A percentile compares a stretch with the other conserved stretches of the same genome.
Conservation (phyloP, 2,797 vertebrate genomes). For the Phrynocephalus forsythii region DNA sequence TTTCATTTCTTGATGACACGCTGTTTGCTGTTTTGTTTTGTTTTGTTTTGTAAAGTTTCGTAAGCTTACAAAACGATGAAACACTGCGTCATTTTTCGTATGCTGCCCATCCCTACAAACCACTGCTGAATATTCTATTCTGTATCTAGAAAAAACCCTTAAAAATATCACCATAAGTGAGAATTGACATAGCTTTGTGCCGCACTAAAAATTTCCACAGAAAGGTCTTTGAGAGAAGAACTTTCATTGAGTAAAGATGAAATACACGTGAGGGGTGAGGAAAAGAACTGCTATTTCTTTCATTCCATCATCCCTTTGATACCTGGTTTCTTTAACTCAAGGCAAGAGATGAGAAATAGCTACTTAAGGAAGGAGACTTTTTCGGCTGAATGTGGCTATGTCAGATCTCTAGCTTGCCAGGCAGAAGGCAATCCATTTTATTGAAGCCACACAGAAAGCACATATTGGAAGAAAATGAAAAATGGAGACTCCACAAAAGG, state of each 20-base stretch:
- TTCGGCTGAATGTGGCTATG: not conserved
- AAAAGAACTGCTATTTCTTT: not conserved
- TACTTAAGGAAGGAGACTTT: not conserved
- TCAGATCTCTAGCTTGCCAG: slow-evolving; percentile 29
- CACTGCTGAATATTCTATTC: too few species aligned
- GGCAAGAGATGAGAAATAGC: slow-evolving; percentile 31
- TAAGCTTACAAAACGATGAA: too few species aligned
- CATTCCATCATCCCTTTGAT: not conserved
- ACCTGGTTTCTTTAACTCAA: slow-evolving; percentile 5
- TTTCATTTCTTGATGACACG: too few species aligned
- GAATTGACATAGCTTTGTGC: not conserved
- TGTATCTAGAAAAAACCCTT: too few species aligned
- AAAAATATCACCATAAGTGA: too few species aligned
- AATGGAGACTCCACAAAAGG: slow-evolving; percentile 18
- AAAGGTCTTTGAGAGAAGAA: too few species aligned
- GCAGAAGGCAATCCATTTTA: slow-evolving; percentile 34
- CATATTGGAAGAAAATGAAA: slow-evolving; percentile 10
- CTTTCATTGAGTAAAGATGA: not conserved
- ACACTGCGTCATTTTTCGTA: too few species aligned
- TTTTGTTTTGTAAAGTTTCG: too few species aligned
- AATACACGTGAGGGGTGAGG: not conserved
- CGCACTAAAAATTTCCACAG: not conserved
- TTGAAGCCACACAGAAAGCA: slow-evolving; percentile 23
- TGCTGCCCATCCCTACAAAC: too few species aligned
- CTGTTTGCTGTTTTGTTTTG: too few species aligned